A percentile compares a stretch with the other conserved stretches of the same genome.
phyloP scores from a whole-genome alignment of 2,797 vertebrate species.

The Lophius americanus region DNA sequence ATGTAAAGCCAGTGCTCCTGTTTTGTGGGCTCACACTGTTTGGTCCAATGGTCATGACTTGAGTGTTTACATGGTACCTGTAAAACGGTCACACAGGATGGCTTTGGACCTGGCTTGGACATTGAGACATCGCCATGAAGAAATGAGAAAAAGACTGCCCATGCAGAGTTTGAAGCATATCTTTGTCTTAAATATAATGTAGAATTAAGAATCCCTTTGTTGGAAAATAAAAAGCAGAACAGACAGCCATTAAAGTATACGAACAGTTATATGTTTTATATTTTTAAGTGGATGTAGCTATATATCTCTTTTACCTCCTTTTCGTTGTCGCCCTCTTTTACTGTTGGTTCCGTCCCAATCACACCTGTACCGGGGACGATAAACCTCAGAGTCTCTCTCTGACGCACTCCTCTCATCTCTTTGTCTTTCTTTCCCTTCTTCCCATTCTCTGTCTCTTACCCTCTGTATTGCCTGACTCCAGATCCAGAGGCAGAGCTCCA shows the following conservation, averaged over 20 bases:
- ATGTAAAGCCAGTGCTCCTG: too few species aligned
- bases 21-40: too few species aligned
- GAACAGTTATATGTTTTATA: background rate
- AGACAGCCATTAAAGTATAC: background rate
- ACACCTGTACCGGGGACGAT: conserved; percentile 15
- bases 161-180: too few species aligned
- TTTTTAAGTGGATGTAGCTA: background rate
- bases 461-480: conserved; percentile 58
- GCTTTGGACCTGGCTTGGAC: too few species aligned
- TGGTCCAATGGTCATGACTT: too few species aligned
- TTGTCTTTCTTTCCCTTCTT: conserved; percentile 26
- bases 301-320: background rate
- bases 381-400: conserved; percentile 20
- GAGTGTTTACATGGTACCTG: too few species aligned
- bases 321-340: background rate
- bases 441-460: conserved; percentile 21
- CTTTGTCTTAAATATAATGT: too few species aligned
- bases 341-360: conserved; percentile 22
- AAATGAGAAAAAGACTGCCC: too few species aligned
- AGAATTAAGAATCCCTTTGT: too few species aligned
- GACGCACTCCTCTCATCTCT: conserved; percentile 25
- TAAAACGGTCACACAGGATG: too few species aligned
- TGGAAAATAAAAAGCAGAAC: background rate
- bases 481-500: conserved; percentile 54
- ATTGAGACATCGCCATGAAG: too few species aligned